These are phyloP conservation scores for Pedionomus torquatus DNA, from an alignment of 2,113 vertebrate genomes.

Conservation along the genomic window DNA sequence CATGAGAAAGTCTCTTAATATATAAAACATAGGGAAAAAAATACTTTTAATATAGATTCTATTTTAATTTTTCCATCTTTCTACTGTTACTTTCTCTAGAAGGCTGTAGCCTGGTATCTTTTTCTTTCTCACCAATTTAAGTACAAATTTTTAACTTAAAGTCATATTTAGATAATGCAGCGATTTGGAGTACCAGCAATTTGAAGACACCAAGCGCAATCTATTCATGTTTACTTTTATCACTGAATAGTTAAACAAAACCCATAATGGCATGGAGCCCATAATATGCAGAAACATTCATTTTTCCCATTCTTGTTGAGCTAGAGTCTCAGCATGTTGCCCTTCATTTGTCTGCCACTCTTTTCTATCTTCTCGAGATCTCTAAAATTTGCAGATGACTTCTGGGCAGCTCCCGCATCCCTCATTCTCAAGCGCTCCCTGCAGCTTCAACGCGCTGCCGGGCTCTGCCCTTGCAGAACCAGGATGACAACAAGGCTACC, in stretches of 20 bases:
- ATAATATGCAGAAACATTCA: accelerated
- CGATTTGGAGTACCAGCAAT: neutral
- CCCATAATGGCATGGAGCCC: accelerated
- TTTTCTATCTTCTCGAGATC: neutral
- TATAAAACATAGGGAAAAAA: neutral
- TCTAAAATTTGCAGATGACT: too few relatives aligned
- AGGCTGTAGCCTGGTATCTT: neutral
- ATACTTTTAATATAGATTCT: neutral
- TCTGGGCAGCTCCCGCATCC: neutral
- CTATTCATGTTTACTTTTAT: neutral
- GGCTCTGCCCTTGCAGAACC: neutral
- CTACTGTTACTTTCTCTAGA: neutral
- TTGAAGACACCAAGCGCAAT: neutral
- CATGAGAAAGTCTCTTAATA: neutral
- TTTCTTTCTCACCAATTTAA: neutral
- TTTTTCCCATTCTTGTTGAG: neutral
- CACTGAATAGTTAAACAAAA: neutral
- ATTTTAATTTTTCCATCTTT: neutral
- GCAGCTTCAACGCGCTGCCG: accelerated
- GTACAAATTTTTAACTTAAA: neutral
- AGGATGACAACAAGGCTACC: accelerated
- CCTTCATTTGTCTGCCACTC: neutral
- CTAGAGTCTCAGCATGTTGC: neutral
- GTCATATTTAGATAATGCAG: accelerated
- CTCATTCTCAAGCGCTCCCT: neutral